Percentiles rank a stretch among this genome's conserved stretches.
These are phyloP conservation scores for Formicarius rufipectus DNA, from an alignment of 2,113 vertebrate genomes.

Conservation along the genomic window DNA sequence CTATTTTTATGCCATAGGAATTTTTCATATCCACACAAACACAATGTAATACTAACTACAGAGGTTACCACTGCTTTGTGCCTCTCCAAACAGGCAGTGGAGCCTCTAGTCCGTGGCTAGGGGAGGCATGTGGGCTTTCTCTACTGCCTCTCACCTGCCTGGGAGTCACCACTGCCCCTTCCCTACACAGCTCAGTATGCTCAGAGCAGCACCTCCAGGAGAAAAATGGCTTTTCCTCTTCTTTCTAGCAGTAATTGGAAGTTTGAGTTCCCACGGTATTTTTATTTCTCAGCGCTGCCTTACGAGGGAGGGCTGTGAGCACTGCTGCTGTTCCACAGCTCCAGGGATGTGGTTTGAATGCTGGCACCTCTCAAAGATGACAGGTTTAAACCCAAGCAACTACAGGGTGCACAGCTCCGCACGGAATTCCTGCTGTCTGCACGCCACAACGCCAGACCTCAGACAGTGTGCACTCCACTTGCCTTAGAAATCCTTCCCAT, in stretches of 20 bases:
- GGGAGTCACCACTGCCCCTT: background rate
- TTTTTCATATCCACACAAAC: background rate
- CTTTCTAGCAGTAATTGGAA: background rate
- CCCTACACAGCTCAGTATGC: background rate
- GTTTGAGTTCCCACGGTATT: background rate
- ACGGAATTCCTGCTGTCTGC: background rate
- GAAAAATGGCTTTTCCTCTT: background rate
- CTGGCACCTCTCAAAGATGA: background rate
- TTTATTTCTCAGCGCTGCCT: background rate
- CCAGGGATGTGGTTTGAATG: accelerated
- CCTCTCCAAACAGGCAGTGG: background rate
- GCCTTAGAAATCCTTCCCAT: background rate
- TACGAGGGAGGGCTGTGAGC: background rate
- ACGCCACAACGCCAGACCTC: background rate
- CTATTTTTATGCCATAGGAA: conserved; percentile 36
- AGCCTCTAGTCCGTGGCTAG: background rate
- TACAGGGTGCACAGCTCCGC: accelerated
- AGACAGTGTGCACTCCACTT: background rate
- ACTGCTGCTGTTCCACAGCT: background rate
- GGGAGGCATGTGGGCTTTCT: background rate
- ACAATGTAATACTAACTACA: background rate
- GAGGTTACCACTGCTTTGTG: background rate
- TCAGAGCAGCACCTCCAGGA: background rate
- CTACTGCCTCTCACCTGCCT: background rate
- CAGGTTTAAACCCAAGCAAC: background rate